A percentile compares a stretch with the other conserved stretches of the same genome.
Conservation (phyloP, 1,140 invertebrate genomes). For the Heliconius melpomene region DNA sequence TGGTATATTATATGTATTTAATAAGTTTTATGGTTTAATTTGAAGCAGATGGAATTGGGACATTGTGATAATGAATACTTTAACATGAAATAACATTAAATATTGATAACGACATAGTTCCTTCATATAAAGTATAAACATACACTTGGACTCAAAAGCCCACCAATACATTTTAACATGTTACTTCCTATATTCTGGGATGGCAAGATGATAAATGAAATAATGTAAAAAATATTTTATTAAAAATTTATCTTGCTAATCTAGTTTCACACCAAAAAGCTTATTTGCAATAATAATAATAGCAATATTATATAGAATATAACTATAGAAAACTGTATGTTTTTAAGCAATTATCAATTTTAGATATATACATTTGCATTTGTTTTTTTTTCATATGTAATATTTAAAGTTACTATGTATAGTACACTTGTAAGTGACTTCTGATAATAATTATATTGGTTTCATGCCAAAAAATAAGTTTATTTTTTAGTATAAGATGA, state of each 20-base stretch:
- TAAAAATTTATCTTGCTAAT: background rate
- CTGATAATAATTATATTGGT: background rate
- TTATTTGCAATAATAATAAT: conserved; percentile 1
- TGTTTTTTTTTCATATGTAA: background rate
- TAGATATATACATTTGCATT: background rate
- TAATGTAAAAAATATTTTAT: conserved; percentile 1
- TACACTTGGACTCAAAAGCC: conserved; percentile 3
- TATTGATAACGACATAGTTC: background rate
- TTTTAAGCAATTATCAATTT: background rate
- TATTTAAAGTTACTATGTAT: background rate
- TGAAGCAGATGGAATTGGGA: background rate
- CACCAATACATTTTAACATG: background rate
- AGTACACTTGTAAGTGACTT: too few relatives aligned
- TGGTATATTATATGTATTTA: background rate
- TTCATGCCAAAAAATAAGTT: conserved; percentile 1
- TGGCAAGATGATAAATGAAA: conserved; percentile 1
- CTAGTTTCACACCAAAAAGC: background rate
- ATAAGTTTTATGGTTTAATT: background rate
- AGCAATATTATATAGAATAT: background rate
- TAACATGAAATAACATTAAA: background rate
- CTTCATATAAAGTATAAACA: background rate
- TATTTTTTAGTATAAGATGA: conserved; percentile 4
- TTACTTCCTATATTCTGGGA: background rate
- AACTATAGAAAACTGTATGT: background rate
- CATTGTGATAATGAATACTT: background rate